phyloP scores from a whole-genome alignment of 30 jellyfish, hydroid and myxozoan genomes.

The Pseudorhiza aurosa region DNA sequence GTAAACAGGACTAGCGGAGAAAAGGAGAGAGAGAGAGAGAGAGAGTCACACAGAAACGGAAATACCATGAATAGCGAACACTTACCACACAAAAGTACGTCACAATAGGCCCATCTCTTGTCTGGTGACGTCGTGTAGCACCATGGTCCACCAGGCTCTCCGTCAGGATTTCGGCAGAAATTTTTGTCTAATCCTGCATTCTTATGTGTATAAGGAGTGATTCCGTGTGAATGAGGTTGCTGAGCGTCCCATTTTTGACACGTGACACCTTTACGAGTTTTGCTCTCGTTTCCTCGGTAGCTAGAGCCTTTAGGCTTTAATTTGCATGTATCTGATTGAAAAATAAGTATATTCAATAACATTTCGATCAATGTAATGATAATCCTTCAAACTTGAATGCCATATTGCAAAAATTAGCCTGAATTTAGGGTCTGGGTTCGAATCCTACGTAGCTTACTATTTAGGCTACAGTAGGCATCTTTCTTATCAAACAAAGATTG shows the following conservation, averaged over 20 bases:
- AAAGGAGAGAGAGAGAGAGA: no score
- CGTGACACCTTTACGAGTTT: background rate
- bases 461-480: no score
- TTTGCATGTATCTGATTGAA: constrained; percentile 19
- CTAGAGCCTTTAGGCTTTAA: background rate
- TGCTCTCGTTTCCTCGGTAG: background rate
- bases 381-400: no score
- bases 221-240: background rate
- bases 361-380: no score
- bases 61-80: no score
- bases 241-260: constrained; percentile 34
- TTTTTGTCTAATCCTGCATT: constrained; percentile 1
- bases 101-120: constrained; percentile 40
- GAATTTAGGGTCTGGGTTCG: no score
- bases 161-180: constrained; percentile 59
- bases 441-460: no score
- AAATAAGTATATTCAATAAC: no score
- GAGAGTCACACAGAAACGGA: no score
- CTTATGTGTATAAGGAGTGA: background rate
- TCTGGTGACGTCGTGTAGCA: constrained; percentile 28
- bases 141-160: constrained; percentile 67
- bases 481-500: no score
- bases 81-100: constrained; percentile 21
- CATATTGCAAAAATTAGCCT: no score
- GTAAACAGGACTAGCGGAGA: no score